Conservation (phyloP, 2,888 invertebrate genomes). For the Chrysomela aeneicollis region DNA sequence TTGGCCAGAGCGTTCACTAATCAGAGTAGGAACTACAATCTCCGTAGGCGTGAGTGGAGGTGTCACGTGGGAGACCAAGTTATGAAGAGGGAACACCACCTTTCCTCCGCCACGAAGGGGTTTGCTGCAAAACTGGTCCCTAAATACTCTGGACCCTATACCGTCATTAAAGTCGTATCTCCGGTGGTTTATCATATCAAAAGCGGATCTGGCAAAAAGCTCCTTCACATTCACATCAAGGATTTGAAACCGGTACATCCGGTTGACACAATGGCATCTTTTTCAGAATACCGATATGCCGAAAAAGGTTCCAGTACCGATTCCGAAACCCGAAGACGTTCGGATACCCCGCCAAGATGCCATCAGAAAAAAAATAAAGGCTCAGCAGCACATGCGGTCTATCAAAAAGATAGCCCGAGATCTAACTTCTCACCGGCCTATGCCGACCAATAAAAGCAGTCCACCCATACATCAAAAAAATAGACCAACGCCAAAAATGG, state of each 20-base stretch:
- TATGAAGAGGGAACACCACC: not conserved
- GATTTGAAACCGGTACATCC: not conserved
- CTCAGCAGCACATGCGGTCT: too few species aligned
- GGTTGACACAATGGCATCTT: too few species aligned
- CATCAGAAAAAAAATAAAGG: too few species aligned
- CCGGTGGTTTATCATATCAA: constrained; percentile 13
- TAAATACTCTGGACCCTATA: constrained; percentile 12
- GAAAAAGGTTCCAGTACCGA: not conserved
- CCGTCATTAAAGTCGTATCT: not conserved
- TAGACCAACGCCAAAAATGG: too few species aligned
- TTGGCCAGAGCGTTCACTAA: not conserved
- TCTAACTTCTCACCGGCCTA: too few species aligned
- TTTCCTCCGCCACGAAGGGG: not conserved
- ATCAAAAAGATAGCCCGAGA: too few species aligned
- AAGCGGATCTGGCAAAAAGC: not conserved
- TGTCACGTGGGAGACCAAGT: not conserved
- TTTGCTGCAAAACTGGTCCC: constrained; percentile 7
- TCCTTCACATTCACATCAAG: not conserved
- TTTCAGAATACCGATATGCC: too few species aligned
- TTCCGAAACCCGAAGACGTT: too few species aligned
- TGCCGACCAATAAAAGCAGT: too few species aligned
- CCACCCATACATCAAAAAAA: too few species aligned
- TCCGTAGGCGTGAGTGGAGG: not conserved
- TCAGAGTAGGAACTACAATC: not conserved
- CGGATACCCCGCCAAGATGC: too few species aligned